These are phyloP conservation scores for Thereva nobilitata DNA, from an alignment of 2,888 invertebrate genomes.

Conservation along the genomic window DNA sequence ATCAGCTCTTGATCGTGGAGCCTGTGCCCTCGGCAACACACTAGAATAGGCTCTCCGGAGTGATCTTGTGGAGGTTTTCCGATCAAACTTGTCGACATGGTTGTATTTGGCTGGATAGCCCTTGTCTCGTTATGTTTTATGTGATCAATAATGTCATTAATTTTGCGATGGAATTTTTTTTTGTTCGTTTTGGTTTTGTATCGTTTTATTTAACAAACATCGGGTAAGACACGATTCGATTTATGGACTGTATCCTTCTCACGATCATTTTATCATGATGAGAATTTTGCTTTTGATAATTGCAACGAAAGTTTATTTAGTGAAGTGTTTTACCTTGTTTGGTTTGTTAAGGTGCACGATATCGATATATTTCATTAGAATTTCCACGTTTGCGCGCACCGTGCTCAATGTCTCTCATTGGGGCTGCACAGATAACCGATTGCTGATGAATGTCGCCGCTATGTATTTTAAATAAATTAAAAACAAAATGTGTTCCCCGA, in stretches of 20 bases:
- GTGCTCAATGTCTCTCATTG: no score
- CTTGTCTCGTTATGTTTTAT: constrained; percentile 36
- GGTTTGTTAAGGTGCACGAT: neutral
- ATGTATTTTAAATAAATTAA: no score
- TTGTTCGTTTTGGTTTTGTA: neutral
- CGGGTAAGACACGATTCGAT: constrained; percentile 26
- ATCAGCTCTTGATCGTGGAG: constrained; percentile 21
- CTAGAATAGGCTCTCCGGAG: constrained; percentile 1
- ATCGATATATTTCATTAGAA: no score
- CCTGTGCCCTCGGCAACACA: neutral
- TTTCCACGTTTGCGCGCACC: no score
- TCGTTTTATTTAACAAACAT: neutral
- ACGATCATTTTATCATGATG: constrained; percentile 8
- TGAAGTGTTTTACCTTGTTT: neutral
- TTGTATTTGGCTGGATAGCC: constrained; percentile 23
- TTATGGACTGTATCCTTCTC: constrained; percentile 33
- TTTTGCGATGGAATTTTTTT: constrained; percentile 31
- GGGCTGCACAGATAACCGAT: no score
- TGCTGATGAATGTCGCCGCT: no score
- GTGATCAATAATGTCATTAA: constrained; percentile 37
- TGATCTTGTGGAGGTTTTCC: constrained; percentile 28
- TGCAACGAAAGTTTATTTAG: constrained; percentile 22
- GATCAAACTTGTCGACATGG: constrained; percentile 33
- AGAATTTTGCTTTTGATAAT: constrained; percentile 19
- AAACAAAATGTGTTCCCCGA: no score